Conservation (phyloP, 1,140 invertebrate species). For the Aradophagus sp. region DNA sequence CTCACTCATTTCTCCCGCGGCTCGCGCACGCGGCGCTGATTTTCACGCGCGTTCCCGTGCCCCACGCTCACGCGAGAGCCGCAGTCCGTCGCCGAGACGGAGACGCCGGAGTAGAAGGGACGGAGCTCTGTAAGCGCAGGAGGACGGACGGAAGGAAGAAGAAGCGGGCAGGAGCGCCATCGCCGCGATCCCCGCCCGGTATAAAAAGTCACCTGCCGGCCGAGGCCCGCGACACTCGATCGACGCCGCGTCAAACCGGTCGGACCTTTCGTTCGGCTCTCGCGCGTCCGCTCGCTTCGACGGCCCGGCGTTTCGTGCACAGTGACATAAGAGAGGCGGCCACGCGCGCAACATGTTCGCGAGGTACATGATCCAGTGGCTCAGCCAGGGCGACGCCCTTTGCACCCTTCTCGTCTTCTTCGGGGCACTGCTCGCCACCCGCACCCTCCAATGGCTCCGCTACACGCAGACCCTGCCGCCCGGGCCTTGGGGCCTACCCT, state of each 20-base stretch:
- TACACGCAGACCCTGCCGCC: conserved; percentile 82
- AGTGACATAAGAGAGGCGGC: conserved; percentile 30
- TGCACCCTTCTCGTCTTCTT: conserved; percentile 76
- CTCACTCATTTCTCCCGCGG: conserved; percentile 69
- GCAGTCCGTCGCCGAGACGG: no score
- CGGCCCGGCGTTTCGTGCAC: conserved; percentile 25
- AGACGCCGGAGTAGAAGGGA: no score
- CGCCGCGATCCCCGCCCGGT: conserved; percentile 20
- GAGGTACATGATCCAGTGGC: conserved; percentile 58
- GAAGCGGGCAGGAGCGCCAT: conserved; percentile 7
- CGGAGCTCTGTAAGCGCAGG: no score
- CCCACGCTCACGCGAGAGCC: no score
- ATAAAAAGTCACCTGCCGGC: conserved; percentile 38
- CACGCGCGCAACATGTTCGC: conserved; percentile 61
- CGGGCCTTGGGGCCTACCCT: conserved; percentile 88
- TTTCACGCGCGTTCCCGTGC: conserved; percentile 38
- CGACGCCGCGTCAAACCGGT: conserved; percentile 34
- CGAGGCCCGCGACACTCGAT: conserved; percentile 28
- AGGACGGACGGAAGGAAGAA: neutral
- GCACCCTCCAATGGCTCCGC: conserved; percentile 74
- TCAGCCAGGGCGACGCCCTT: conserved; percentile 57
- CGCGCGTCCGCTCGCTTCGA: conserved; percentile 7
- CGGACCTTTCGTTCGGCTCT: conserved; percentile 35
- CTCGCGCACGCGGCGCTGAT: conserved; percentile 63
- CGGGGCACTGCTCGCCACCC: conserved; percentile 72